Conservation (phyloP, 2,888 invertebrate species). For the Tenthredo amoena region DNA sequence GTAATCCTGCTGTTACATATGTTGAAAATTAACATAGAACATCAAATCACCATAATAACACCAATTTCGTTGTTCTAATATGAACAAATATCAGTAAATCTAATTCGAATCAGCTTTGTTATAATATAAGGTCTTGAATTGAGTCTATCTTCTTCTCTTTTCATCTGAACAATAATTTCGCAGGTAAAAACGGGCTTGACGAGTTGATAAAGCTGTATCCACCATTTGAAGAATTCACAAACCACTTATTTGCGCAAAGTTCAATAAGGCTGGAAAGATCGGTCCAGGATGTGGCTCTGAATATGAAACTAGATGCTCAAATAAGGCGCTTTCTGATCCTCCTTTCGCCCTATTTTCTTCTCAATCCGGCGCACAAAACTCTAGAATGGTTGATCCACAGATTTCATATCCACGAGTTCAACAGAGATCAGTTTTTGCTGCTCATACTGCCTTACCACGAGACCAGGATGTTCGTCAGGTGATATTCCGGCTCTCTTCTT, state of each 20-base stretch:
- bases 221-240: conserved; percentile 86
- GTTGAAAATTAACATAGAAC: not conserved
- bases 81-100: not conserved
- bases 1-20: conserved; percentile 73
- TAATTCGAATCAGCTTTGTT: not conserved
- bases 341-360: conserved; percentile 93
- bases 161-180: conserved; percentile 52
- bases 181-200: conserved; percentile 88
- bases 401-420: conserved; percentile 93
- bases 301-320: conserved; percentile 86
- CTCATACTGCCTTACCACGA: conserved; percentile 96
- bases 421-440: conserved; percentile 89
- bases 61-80: not conserved
- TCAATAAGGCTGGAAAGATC: conserved; percentile 91
- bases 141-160: conserved; percentile 34
- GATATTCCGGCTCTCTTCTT: conserved; percentile 19
- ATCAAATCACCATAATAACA: not conserved
- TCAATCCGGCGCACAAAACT: conserved; percentile 92
- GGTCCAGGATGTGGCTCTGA: conserved; percentile 87
- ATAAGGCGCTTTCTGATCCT: conserved; percentile 90
- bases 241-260: conserved; percentile 87
- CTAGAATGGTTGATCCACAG: conserved; percentile 97
- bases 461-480: conserved; percentile 91
- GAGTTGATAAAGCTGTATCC: conserved; percentile 89
- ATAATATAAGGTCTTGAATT: not conserved